phyloP scores from a whole-genome alignment of 2,113 vertebrate species.

The Tragulus kanchil region DNA sequence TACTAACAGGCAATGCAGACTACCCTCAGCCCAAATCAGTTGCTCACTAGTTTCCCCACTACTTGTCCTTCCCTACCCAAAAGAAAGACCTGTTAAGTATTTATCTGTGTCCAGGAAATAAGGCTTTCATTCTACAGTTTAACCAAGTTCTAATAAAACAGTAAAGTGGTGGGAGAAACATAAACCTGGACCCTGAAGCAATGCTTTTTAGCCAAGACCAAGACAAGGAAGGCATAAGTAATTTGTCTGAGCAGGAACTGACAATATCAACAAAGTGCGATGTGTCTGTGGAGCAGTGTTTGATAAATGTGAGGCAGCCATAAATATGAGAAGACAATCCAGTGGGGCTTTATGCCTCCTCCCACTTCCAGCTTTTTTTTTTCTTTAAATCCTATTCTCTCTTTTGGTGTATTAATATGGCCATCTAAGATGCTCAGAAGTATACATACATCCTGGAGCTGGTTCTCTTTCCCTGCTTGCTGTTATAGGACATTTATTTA shows the following conservation, averaged over 20 bases:
- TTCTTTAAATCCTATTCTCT: conserved; percentile 16
- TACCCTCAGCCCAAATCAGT: conserved; percentile 7
- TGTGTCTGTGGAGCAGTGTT: conserved; percentile 65
- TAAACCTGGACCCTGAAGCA: conserved; percentile 65
- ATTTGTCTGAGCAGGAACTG: conserved; percentile 80
- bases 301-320: conserved; percentile 79
- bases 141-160: conserved; percentile 68
- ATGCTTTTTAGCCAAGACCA: conserved; percentile 49
- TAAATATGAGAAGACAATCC: conserved; percentile 63
- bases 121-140: conserved; percentile 49
- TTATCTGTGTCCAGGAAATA: conserved; percentile 59
- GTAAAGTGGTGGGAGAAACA: conserved; percentile 15
- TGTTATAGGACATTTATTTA: conserved; percentile 40
- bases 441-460: not conserved
- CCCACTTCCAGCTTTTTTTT: not conserved
- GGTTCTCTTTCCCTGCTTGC: conserved; percentile 56
- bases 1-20: conserved; percentile 1
- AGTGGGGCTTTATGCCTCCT: not conserved
- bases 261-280: conserved; percentile 80
- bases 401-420: conserved; percentile 5
- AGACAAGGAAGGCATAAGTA: conserved; percentile 53
- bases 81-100: conserved; percentile 59
- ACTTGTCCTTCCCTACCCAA: not conserved
- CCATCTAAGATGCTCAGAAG: conserved; percentile 53
- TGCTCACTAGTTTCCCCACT: not conserved